phyloP scores from a whole-genome alignment of 2,888 invertebrate species.

The Drosophila mulleri region DNA sequence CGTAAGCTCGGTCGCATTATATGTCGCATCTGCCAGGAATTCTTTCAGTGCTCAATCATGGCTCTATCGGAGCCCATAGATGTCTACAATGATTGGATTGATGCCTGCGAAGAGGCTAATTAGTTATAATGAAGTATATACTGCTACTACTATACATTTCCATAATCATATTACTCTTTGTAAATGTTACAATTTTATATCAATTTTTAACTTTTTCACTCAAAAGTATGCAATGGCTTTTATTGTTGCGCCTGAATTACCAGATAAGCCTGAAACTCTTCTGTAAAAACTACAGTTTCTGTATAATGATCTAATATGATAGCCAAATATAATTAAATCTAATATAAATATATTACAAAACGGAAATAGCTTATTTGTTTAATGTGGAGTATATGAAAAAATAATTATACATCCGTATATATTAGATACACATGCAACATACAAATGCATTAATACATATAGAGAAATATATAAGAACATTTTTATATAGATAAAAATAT shows the following conservation, averaged over 20 bases:
- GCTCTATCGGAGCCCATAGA: constrained; percentile 98
- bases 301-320: not conserved
- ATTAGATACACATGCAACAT: too few relatives aligned
- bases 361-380: too few relatives aligned
- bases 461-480: too few relatives aligned
- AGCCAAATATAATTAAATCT: not conserved
- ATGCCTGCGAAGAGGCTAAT: constrained; percentile 93
- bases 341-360: not conserved
- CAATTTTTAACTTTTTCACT: not conserved
- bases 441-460: too few relatives aligned
- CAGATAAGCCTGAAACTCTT: not conserved
- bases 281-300: not conserved
- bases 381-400: too few relatives aligned
- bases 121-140: constrained; percentile 87
- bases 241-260: too few relatives aligned
- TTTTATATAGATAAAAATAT: too few relatives aligned
- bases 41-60: constrained; percentile 97
- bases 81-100: constrained; percentile 99
- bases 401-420: too few relatives aligned
- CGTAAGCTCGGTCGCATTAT: constrained; percentile 96
- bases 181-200: not conserved
- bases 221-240: not conserved
- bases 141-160: too few relatives aligned
- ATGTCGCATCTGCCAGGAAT: constrained; percentile 97
- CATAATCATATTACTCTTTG: not conserved